phyloP scores from a whole-genome alignment of 2,888 invertebrate genomes.

The Aphodius granarius region DNA sequence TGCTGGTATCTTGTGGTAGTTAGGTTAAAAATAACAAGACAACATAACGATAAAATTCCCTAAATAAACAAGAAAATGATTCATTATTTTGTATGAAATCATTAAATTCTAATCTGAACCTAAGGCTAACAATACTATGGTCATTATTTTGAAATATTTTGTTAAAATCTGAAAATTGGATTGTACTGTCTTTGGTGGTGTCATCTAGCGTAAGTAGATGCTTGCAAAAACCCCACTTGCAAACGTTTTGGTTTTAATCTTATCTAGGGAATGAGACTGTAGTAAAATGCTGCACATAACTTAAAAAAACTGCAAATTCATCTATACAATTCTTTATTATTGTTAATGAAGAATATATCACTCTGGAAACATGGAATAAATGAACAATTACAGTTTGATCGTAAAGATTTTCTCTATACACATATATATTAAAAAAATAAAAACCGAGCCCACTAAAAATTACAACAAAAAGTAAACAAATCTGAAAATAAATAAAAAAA shows the following conservation, averaged over 20 bases:
- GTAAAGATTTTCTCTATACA: background rate
- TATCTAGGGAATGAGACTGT: background rate
- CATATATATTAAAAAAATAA: conserved; percentile 1
- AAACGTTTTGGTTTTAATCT: background rate
- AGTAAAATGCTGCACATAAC: no score
- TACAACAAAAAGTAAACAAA: background rate
- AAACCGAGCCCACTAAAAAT: background rate
- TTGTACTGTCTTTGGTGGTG: no score
- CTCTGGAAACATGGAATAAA: background rate
- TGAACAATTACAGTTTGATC: background rate
- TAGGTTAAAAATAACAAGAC: no score
- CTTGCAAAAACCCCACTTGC: background rate
- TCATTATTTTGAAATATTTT: no score
- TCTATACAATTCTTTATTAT: background rate
- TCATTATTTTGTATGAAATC: no score
- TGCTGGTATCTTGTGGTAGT: no score
- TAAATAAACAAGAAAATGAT: no score
- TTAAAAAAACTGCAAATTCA: background rate
- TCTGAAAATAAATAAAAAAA: background rate
- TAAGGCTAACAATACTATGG: no score
- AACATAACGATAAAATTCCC: no score
- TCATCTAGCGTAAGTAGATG: no score
- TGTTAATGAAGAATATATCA: background rate
- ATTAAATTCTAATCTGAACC: no score
- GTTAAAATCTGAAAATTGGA: no score